Evolutionary conservation across 2,113 vertebrate genomes (phyloP), one percentile per base, ranked within the genome.

Genomic region (Siphamia tubifer): DNA sequence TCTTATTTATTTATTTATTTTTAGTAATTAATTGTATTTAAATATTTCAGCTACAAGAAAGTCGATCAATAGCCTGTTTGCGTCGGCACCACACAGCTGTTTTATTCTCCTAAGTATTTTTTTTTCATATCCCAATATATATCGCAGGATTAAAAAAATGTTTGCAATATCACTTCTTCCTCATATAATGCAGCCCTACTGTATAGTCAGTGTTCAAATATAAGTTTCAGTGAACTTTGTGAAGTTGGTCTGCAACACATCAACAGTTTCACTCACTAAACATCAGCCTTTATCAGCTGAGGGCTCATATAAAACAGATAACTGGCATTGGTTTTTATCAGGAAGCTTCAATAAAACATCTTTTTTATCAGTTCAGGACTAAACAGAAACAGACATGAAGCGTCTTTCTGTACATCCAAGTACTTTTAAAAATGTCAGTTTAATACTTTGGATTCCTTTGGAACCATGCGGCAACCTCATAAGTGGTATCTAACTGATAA

Each of bases 381-480:
- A 44, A 69, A 6, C 39, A 53, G 42, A 69, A 44, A 53, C 53
- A 51, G 36, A 58, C 63, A 21, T 9, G 9, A 25, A 54, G 39
- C 23, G 61, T 45, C 24, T 35, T 60, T 44, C 15, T 71, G 32
- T 52, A 24, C 19, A 30, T 24, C 51, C 36, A 38, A 49, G 38
- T 28, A 51, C 24, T 35, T 74, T 64, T 31, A 31, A 27, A 77
- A 67, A 72, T 60, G 68, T 49, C 68, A 48, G 39, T 52, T 62
- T 20, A 72, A 77, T 69, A 30, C 62, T 82, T 72, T 21, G 51
- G 70, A 78, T 82, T 80, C 76, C 64, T 77, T 19, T 28, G 51
- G 24, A 66, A 61, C 40, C 48, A 21, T 27, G 56, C 15, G 30
- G 47, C 51, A 25, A 44, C 44, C 53, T 56, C 68, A 54, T 58